Conservation (phyloP, 2,888 invertebrate genomes). For the Zygaena filipendulae region DNA sequence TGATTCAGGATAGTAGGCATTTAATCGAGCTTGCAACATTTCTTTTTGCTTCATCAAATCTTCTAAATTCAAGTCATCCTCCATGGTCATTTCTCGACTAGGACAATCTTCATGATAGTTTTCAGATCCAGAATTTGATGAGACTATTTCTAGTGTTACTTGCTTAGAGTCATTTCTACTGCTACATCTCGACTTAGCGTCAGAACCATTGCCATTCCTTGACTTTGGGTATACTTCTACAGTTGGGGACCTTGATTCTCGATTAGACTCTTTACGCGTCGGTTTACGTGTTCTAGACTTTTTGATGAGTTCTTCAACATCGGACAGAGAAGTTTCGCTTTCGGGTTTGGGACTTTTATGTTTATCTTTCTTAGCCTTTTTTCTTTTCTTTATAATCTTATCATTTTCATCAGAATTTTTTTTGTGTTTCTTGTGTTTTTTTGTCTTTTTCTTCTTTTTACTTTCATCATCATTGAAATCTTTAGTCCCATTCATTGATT, state of each 20-base stretch:
- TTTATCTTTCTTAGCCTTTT: conserved; percentile 65
- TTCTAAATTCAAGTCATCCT: conserved; percentile 88
- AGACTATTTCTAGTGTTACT: conserved; percentile 68
- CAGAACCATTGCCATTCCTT: conserved; percentile 34
- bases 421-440: conserved; percentile 77
- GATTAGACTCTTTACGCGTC: conserved; percentile 20
- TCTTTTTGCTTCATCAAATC: conserved; percentile 92
- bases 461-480: conserved; percentile 35
- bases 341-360: conserved; percentile 48
- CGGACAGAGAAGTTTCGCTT: conserved; percentile 52
- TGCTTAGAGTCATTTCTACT: conserved; percentile 19
- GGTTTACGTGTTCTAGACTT: conserved; percentile 39
- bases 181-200: conserved; percentile 20
- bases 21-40: conserved; percentile 79
- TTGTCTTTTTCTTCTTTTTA: conserved; percentile 66
- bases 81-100: conserved; percentile 79
- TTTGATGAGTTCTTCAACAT: conserved; percentile 44
- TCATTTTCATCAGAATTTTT: conserved; percentile 63
- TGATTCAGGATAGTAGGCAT: conserved; percentile 74
- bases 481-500: conserved; percentile 27
- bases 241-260: conserved; percentile 21
- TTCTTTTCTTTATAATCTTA: conserved; percentile 67
- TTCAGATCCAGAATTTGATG: conserved; percentile 75
- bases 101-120: conserved; percentile 72
- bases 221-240: conserved; percentile 12